Base-by-base conservation (phyloP, 2,797 vertebrate species). In the Sandelia bainsii region DNA sequence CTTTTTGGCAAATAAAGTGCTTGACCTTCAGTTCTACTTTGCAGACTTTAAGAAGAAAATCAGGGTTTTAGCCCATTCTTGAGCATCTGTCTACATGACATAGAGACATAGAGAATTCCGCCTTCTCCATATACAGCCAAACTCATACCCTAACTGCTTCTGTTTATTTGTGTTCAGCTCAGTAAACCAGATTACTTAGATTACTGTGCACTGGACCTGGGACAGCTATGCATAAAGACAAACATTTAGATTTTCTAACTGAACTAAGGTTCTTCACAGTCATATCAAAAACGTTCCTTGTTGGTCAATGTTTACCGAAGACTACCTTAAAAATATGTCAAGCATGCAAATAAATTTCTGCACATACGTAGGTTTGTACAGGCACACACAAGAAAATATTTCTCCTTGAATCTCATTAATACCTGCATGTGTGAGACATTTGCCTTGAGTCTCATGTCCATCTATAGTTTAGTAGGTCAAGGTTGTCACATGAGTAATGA, bases 381-480 rank as follows among this genome's bases (percentile, higher is more conserved):
- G 32, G 34, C 14, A 10, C 7, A 51, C 49, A 74, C 11, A 34
- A 51, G 62, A 23, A 75, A 52, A 50, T 17, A 46, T 56, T 53
- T 76, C 34, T 44, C 20, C 17, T 5, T 27, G 1, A 60, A 52
- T 68, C 32, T 51, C 39, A 13, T n/a, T 54, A 22, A 48, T 69
- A 72, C 46, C 60, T 67, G 57, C 75, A 80, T 59, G 23, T 75
- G 60, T 6, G 0, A 61, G 44, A 44, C 57, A 57, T 80, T 77
- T 80, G 44, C 68, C 70, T 63, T 46, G 57, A 76, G 52, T 75
- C 48, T 68, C 57, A 22, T 42, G 42, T 54, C 60, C 45, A 59
- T 81, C 49, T 68, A 25, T 59, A 37, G 56, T 84, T 89, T 79
- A 81, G 66, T 72, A 72, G 88, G 78, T 90, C 79, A 91, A 64